phyloP scores from a whole-genome alignment of 2,888 invertebrate species.

The Caenorhabditis japonica region DNA sequence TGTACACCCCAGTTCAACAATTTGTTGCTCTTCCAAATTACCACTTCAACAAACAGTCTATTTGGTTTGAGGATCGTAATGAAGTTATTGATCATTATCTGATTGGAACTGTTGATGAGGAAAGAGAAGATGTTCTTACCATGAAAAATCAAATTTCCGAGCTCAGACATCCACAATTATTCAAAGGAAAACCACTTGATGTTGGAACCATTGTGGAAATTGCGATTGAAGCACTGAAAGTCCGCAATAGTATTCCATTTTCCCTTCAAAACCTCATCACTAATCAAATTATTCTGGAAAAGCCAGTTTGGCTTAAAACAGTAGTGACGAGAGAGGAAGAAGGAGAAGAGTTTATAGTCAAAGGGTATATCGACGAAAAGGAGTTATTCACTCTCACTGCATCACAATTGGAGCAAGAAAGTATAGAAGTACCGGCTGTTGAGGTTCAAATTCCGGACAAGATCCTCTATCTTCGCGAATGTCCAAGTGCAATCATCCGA shows the following conservation, averaged over 20 bases:
- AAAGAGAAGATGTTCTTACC: constrained; percentile 26
- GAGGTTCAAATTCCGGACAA: constrained; percentile 43
- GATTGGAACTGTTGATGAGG: constrained; percentile 60
- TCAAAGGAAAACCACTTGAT: constrained; percentile 53
- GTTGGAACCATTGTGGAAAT: constrained; percentile 55
- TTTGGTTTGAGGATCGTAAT: constrained; percentile 61
- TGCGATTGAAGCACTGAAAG: constrained; percentile 43
- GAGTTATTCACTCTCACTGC: constrained; percentile 33
- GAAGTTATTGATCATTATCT: constrained; percentile 65
- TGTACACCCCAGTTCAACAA: constrained; percentile 55
- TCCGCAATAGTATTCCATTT: constrained; percentile 35
- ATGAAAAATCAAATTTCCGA: constrained; percentile 60
- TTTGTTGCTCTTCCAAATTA: constrained; percentile 66
- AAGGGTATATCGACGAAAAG: constrained; percentile 38
- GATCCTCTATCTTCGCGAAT: constrained; percentile 28
- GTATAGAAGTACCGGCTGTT: constrained; percentile 30
- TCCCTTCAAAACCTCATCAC: constrained; percentile 44
- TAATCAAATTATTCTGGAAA: constrained; percentile 27
- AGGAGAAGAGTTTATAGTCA: constrained; percentile 27
- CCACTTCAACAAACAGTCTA: constrained; percentile 61
- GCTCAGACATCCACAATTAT: constrained; percentile 57
- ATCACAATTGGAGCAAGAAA: constrained; percentile 14
- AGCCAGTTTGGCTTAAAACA: constrained; percentile 51
- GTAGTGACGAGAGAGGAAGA: constrained; percentile 22
- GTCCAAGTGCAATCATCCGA: constrained; percentile 45